Percentiles rank a stretch among this genome's conserved stretches.
phyloP scores from a whole-genome alignment of 2,113 vertebrate species.

The Rutilus rutilus region DNA sequence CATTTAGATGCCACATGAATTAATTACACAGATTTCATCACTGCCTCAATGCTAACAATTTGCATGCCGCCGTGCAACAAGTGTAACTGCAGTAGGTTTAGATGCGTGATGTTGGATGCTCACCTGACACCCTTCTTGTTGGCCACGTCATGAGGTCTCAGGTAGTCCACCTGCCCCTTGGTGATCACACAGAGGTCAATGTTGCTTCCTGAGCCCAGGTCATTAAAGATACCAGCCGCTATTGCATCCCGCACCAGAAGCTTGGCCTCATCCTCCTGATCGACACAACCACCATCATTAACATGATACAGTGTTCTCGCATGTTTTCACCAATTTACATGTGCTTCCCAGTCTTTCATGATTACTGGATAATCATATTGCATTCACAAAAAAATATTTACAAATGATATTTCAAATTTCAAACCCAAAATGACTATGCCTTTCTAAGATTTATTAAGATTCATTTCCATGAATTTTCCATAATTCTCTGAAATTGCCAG shows the following conservation, averaged over 20 bases:
- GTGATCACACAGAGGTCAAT: slow-evolving; percentile 95
- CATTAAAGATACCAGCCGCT: slow-evolving; percentile 93
- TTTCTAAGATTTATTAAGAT: neutral
- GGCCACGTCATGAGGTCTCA: slow-evolving; percentile 87
- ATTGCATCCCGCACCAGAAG: slow-evolving; percentile 91
- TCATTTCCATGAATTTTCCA: neutral
- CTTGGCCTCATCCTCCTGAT: slow-evolving; percentile 92
- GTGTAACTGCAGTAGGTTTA: neutral
- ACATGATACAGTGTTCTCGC: neutral
- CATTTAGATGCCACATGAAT: neutral
- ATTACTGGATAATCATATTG: neutral
- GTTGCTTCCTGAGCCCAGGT: slow-evolving; percentile 96
- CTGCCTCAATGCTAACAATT: neutral
- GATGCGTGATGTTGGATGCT: slow-evolving; percentile 31
- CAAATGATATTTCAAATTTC: neutral
- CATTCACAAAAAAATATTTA: neutral
- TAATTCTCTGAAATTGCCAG: neutral
- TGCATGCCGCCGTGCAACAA: neutral
- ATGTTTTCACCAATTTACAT: neutral
- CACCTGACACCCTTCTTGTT: slow-evolving; percentile 95
- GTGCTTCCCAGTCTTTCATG: too few species aligned
- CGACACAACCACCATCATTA: neutral
- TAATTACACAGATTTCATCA: neutral
- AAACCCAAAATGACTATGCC: neutral
- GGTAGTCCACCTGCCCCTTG: slow-evolving; percentile 90